A percentile compares a stretch with the other conserved stretches of the same genome.
These are phyloP conservation scores for Himalopsyche anomala DNA, from an alignment of 2,888 invertebrate species.

Conservation along the genomic window DNA sequence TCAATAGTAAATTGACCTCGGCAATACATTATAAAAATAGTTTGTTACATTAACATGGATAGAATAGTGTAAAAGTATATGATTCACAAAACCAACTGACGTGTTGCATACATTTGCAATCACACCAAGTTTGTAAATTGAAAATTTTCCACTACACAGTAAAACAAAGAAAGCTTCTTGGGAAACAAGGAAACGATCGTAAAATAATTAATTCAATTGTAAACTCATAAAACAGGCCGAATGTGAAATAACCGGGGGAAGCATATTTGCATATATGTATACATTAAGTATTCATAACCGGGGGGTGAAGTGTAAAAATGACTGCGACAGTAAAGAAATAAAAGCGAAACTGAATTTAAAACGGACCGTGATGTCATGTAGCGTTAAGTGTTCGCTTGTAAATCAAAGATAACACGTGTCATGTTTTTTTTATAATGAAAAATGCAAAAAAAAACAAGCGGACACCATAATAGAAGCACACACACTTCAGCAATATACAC, in stretches of 20 bases:
- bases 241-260: neutral
- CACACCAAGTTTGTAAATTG: too few species aligned
- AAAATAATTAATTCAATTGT: constrained; percentile 31
- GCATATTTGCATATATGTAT: constrained; percentile 16
- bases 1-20: too few species aligned
- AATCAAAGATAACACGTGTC: neutral
- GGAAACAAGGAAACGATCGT: neutral
- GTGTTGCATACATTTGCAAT: too few species aligned
- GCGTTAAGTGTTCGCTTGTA: neutral
- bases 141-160: too few species aligned
- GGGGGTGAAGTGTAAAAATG: constrained; percentile 3
- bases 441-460: neutral
- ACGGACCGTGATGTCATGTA: neutral
- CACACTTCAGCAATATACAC: too few species aligned
- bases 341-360: constrained; percentile 10
- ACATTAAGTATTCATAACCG: constrained; percentile 15
- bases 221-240: constrained; percentile 5
- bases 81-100: too few species aligned
- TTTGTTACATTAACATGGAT: too few species aligned
- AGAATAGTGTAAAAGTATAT: too few species aligned
- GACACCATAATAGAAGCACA: too few species aligned
- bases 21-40: too few species aligned
- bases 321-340: constrained; percentile 20
- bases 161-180: too few species aligned
- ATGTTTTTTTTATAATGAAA: neutral